Base-by-base conservation (phyloP, 2,888 invertebrate genomes). In the Callyntrura guangdongensis region DNA sequence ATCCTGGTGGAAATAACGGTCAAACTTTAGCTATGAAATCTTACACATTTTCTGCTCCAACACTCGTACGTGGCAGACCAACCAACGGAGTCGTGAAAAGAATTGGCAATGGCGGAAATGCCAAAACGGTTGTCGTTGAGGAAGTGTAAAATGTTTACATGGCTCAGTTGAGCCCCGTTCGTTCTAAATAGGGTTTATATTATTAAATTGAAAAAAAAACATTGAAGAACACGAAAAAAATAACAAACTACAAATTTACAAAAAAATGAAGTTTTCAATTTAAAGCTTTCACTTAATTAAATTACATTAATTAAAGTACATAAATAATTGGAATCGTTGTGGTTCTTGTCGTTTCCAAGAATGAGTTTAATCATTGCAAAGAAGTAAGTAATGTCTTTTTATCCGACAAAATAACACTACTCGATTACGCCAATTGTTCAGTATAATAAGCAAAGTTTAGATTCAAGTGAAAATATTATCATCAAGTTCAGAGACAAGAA, bases 291-390 rank as follows among this genome's bases (percentile, higher is more conserved):
- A 90, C 82, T 90, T 90, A 86, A 90, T 90, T 90, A 89, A 86
- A 90, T 90, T 90, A 89, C 47, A 85, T 79, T 86, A 74, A 90
- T 81, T 86, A 86, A 61, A 49, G 36, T 84, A 69, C 36, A 84
- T 17, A 36, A 1, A 25, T 49, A 83, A 90, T 90, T 90, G 90
- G 90, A 90, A 90, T 90, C 90, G 59, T 90, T 90, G 72, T 90
- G 90, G 90, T 90, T 90, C 90, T 90, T 90, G 90, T 86, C 90
- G 90, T 90, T 90, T 90, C 77, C 83, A 90, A 90, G 90, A 90
- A 90, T 90, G 90, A 90, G 90, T 90, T 90, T 90, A 90, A 90
- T 90, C 90, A 90, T 90, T 90, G 90, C 86, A 86, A n/a, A 86
- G 77, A 82, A 83, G 59, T 86, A 90, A 90, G 90, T 90, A 90